Evolutionary conservation across 1,140 invertebrate species (phyloP), one percentile per base, ranked within the genome.

Genomic region (Neodiprion virginianus): DNA sequence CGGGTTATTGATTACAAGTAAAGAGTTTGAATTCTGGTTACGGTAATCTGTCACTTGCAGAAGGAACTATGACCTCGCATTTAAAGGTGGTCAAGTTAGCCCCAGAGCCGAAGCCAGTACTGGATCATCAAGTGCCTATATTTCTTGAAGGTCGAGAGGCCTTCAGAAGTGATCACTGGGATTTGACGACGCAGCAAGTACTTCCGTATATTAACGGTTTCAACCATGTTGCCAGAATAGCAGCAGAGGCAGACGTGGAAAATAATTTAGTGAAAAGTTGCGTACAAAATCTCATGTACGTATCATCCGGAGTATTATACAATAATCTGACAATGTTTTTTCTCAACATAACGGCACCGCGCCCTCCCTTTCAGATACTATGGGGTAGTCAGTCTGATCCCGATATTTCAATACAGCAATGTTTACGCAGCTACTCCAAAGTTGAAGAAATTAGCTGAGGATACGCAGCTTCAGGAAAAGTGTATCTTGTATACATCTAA

Each of bases 381-480:
- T 79, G 91, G 93, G 80, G 93, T 96, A 4, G 93, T 95, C 12
- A 91, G 93, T 17, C 85, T 99, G 40, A 93, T 98, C 71, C 96
- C 97, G 9, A 94, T 99, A 79, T 94, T 99, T 80, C 96, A 96
- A 85, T 99, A 98, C 87, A 94, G 95, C 76, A 98, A 98, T 87
- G 94, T 97, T 76, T 99, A 98, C 86, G 93, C 95, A 70, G 92
- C 93, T 11, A 98, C 96, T 5, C 92, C 96, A n/a, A 93, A 93
- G 81, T 90, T 98, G 1, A 92, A 93, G 78, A 89, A 92, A 67
- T 86, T 96, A 7, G 92, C 92, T 28, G 91, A 92, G 73, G 93
- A 96, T 83, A 80, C 82, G 23, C 87, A 91, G 3, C 87, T 98
- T 68, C 95, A 95, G 84, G 91, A 92, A 70, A 92, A 94, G 53